These are phyloP conservation scores for Hoplostethus atlanticus DNA, from an alignment of 2,797 vertebrate genomes.

Conservation along the genomic window DNA sequence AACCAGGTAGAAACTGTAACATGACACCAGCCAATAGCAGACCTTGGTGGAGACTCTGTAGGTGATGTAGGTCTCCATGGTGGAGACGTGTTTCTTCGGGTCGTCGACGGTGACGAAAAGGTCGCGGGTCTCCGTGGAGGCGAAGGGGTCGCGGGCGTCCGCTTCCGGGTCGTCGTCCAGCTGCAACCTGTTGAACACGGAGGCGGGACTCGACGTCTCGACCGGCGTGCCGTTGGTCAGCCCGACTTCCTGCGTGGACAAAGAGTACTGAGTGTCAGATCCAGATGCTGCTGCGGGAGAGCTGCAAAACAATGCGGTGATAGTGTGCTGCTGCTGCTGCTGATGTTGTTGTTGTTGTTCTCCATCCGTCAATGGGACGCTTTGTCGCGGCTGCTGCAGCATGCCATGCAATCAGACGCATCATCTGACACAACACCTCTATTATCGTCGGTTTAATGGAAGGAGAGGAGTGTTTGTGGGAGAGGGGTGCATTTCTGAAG, in stretches of 20 bases:
- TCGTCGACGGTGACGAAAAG: conserved; percentile 97
- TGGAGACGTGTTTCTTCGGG: conserved; percentile 97
- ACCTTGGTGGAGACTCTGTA: conserved; percentile 98
- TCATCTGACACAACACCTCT: conserved; percentile 41
- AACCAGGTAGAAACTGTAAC: background rate
- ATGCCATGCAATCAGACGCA: conserved; percentile 20
- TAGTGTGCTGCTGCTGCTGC: conserved; percentile 27
- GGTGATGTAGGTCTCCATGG: conserved; percentile 99
- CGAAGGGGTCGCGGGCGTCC: conserved; percentile 88
- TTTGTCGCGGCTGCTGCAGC: conserved; percentile 41
- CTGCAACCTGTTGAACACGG: conserved; percentile 95
- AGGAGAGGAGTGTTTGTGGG: conserved; percentile 21
- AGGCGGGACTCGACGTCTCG: conserved; percentile 92
- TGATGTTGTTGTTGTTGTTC: background rate
- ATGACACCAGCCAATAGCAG: conserved; percentile 48
- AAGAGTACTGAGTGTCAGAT: conserved; percentile 21
- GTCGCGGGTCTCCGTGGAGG: conserved; percentile 88
- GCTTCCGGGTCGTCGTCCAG: conserved; percentile 94
- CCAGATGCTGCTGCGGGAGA: conserved; percentile 7
- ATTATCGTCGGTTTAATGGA: conserved; percentile 17
- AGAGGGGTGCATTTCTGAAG: background rate
- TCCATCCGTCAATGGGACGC: conserved; percentile 45
- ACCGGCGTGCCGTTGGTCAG: conserved; percentile 94
- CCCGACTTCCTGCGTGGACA: conserved; percentile 86
- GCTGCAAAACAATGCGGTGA: conserved; percentile 56